Base-by-base conservation (phyloP, 2,113 vertebrate species). In the Podarcis cretensis region DNA sequence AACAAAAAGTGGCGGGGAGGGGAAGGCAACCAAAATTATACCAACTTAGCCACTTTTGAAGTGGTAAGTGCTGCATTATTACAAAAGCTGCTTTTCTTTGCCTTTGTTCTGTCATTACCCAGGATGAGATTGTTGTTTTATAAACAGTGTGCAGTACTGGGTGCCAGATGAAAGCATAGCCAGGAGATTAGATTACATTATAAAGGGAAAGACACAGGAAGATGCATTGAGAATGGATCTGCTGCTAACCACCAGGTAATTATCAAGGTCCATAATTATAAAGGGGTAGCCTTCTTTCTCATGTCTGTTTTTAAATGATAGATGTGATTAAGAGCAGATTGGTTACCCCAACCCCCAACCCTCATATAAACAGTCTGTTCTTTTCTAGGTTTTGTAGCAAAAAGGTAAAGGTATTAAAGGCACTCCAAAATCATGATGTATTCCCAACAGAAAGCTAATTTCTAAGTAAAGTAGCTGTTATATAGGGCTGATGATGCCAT, bases 131-230 rank as follows among this genome's bases (percentile, higher is more conserved):
- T 95, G 94, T 96, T 96, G 93, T 96, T 96, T 94, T 94, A 95
- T 95, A 95, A 94, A 94, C 92, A 97, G 35, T 0, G 20, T 94
- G 76, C 89, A 94, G 85, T 91, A 89, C 7, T 92, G 94, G 91
- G 93, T 96, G 94, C 96, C 95, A 95, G 95, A 95, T 96, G 93
- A 94, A 95, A 96, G 96, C 95, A 90, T 83, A 95, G 94, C 93
- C 93, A 93, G 88, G 93, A 94, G 96, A 96, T 96, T 95, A 95
- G 94, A 96, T 96, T 95, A 92, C 94, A 95, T 91, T 96, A 93
- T 93, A 91, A 90, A 94, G 92, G 87, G 91, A 92, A 91, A 94
- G 90, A 93, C 92, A 95, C 95, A 95, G 89, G 89, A 96, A 92
- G 92, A 93, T 94, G 89, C 92, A 88, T 78, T 93, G 93, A 94